Evolutionary conservation across 2,888 invertebrate genomes (phyloP), one percentile per base, ranked within the genome.

Genomic region (Mesorhabditis sp.): DNA sequence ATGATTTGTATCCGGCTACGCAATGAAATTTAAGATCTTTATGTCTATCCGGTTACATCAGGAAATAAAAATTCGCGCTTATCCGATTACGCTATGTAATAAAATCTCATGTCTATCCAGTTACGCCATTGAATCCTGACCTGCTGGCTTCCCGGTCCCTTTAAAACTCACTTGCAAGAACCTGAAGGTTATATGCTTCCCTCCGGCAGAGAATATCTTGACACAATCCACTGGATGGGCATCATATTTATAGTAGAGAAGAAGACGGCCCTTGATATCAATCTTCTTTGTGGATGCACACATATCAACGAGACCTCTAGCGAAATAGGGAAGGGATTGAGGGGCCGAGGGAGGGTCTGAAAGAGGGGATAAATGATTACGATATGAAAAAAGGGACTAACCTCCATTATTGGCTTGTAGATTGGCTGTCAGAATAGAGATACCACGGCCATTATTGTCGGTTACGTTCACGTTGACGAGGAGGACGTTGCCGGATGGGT

Each of bases 211-310:
- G 86, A 98, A 95, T 79, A 96, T 94, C 87, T 98, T 99, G 0
- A 97, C 93, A 86, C 97, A 98, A 86, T 96, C 97, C 0, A 95
- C 93, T 0, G 95, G 93, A 86, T 92, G 91, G 80, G 95, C 95
- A 84, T 95, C 94, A 84, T 98, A 98, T 86, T 96, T 97, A 87
- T 95, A 96, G 86, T 95, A 98, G 41, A 98, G 62, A 73, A 81
- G 45, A 15, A 83, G 76, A 65, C 96, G 89, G 85, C 96, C 94
- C 86, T 68, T 67, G 2, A 98, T 90, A 3, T 90, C 89, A 15
- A 98, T 91, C 85, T 93, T 92, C 88, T 98, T 98, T 69, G 92
- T 91, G 1, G 95, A 92, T 85, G 95, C 94, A 86, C 98, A 99
- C 78, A 97, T 94, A 80, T 97, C 95, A 15, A 99, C 91, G 82